These are phyloP conservation scores for Cabera pusaria DNA, from an alignment of 2,888 invertebrate genomes.

Conservation along the genomic window DNA sequence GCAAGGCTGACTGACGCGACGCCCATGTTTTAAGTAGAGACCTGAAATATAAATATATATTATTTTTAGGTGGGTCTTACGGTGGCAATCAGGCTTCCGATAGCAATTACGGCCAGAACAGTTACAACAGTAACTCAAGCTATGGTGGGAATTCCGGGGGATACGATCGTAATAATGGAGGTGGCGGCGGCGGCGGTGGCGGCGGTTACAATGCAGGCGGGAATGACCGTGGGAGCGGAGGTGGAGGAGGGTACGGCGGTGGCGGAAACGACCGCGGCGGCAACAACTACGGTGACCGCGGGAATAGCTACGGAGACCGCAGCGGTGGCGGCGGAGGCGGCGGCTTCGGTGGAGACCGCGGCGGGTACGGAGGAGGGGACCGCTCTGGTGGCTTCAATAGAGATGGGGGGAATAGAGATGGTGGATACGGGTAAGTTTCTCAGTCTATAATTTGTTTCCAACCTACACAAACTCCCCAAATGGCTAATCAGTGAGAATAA, in stretches of 20 bases:
- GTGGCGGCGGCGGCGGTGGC: constrained; percentile 52
- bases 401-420: constrained; percentile 83
- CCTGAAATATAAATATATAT: background rate
- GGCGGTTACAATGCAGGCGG: constrained; percentile 43
- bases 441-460: constrained; percentile 8
- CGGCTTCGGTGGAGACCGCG: constrained; percentile 69
- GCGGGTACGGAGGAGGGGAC: constrained; percentile 74
- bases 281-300: constrained; percentile 64
- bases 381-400: constrained; percentile 74
- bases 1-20: background rate
- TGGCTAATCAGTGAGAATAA: constrained; percentile 7
- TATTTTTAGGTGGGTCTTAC: constrained; percentile 52
- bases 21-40: constrained; percentile 5
- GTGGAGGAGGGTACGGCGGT: constrained; percentile 51
- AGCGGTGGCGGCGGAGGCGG: constrained; percentile 64
- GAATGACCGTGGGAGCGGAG: constrained; percentile 40
- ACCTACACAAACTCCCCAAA: background rate
- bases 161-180: constrained; percentile 39
- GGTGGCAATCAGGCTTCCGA: constrained; percentile 45
- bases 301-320: constrained; percentile 62
- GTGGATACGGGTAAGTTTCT: constrained; percentile 85
- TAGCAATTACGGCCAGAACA: constrained; percentile 63
- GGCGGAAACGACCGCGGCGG: constrained; percentile 44
- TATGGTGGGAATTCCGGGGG: constrained; percentile 48
- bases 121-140: constrained; percentile 48